A percentile compares a stretch with the other conserved stretches of the same genome.
These are phyloP conservation scores for Ctenomys sociabilis DNA, from an alignment of 2,113 vertebrate genomes.

Conservation along the genomic window DNA sequence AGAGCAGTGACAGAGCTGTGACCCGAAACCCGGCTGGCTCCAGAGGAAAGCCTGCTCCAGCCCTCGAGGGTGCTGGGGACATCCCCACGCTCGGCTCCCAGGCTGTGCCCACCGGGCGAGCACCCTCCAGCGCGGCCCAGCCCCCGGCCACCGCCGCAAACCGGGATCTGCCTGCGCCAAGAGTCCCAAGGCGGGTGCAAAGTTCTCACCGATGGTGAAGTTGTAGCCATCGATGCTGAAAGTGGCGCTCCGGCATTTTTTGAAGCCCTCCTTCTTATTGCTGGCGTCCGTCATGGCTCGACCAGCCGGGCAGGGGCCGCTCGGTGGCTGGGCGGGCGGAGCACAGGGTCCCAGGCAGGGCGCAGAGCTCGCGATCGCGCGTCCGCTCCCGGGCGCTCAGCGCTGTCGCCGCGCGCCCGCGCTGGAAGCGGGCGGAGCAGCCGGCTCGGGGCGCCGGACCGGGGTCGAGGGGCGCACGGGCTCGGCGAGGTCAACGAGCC, in stretches of 20 bases:
- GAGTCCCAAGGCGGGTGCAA: not conserved
- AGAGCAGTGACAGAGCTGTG: constrained; percentile 16
- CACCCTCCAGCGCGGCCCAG: not conserved
- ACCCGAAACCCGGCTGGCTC: not conserved
- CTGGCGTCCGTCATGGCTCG: constrained; percentile 91
- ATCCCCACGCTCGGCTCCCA: not conserved
- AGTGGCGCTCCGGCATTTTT: constrained; percentile 95
- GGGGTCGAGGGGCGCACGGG: not conserved
- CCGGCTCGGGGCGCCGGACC: not conserved
- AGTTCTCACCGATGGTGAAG: constrained; percentile 95
- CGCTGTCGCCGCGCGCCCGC: not conserved
- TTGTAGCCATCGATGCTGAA: constrained; percentile 98
- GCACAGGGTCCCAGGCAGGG: not conserved
- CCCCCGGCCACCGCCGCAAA: not conserved
- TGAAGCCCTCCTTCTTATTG: constrained; percentile 94
- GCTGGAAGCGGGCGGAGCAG: not conserved
- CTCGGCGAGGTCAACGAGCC: not conserved
- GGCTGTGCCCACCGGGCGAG: not conserved
- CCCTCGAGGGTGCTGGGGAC: not conserved
- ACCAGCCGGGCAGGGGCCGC: not conserved
- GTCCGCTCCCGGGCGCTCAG: not conserved
- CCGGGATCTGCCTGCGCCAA: not conserved
- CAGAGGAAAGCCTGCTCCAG: constrained; percentile 13
- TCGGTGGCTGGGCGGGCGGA: not conserved
- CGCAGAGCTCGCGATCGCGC: not conserved